Evolutionary conservation across 1,140 invertebrate genomes (phyloP).

Genomic region (Ylistrum balloti): DNA sequence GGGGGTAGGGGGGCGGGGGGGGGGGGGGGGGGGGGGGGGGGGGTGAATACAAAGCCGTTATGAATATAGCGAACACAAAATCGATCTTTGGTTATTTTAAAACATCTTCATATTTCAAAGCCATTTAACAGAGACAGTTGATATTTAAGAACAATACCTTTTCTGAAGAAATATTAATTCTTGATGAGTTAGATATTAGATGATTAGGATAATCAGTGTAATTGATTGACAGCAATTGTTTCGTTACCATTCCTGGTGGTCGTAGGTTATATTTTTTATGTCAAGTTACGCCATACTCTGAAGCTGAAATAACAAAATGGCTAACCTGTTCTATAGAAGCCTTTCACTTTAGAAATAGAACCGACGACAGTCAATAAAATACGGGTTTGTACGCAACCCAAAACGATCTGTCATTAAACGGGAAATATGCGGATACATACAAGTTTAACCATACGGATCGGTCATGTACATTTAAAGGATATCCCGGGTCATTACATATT

Average conservation of each 20-base stretch:
- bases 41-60: background rate
- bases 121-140: background rate
- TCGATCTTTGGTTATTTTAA: background rate
- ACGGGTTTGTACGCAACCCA: background rate
- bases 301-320: conserved; percentile 26
- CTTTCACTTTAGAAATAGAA: background rate
- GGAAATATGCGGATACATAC: background rate
- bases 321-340: background rate
- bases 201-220: background rate
- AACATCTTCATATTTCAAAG: background rate
- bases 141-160: background rate
- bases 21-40: background rate
- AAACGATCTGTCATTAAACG: background rate
- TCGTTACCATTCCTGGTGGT: background rate
- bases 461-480: conserved; percentile 1
- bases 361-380: background rate
- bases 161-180: background rate
- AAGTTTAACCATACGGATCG: conserved; percentile 21
- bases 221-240: background rate
- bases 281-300: background rate
- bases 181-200: background rate
- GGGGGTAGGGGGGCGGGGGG: background rate
- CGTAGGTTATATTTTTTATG: background rate
- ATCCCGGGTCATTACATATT: conserved; percentile 11
- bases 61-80: background rate